Evolutionary conservation across 2,888 invertebrate species (phyloP).

Genomic region (Vesta saturnalis): DNA sequence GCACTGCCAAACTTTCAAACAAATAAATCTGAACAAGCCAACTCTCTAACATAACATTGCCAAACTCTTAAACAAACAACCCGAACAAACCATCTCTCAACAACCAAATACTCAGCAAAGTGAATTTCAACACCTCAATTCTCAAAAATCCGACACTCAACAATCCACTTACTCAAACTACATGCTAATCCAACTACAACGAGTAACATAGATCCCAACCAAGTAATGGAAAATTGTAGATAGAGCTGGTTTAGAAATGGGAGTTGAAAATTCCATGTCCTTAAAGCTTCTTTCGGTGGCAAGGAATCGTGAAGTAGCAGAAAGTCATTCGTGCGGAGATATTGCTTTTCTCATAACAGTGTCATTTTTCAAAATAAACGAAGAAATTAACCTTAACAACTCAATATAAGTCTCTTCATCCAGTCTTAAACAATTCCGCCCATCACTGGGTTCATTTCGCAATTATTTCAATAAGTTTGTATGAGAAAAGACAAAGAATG

Average conservation of each 20-base stretch:
- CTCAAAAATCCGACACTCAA: not conserved
- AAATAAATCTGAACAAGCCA: not conserved
- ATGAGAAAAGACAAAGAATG: not conserved
- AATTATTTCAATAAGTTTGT: not conserved
- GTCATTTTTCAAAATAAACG: too few relatives aligned
- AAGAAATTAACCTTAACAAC: not conserved
- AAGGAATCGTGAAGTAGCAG: not conserved
- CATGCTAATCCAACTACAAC: not conserved
- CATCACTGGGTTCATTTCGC: not conserved
- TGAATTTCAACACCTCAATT: not conserved
- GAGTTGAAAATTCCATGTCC: not conserved
- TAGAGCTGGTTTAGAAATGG: not conserved
- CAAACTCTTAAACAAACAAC: not conserved
- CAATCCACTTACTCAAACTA: not conserved
- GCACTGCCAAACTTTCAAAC: not conserved
- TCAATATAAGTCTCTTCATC: not conserved
- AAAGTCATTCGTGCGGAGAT: not conserved
- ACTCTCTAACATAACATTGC: not conserved
- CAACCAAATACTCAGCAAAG: too few relatives aligned
- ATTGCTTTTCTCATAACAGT: too few relatives aligned
- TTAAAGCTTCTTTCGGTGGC: not conserved
- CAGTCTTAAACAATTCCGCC: not conserved
- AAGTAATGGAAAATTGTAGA: too few relatives aligned
- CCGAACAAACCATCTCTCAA: not conserved
- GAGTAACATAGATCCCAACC: not conserved